These are phyloP conservation scores for Ancistrus triradiatus DNA, from an alignment of 2,113 vertebrate species.

Conservation along the genomic window DNA sequence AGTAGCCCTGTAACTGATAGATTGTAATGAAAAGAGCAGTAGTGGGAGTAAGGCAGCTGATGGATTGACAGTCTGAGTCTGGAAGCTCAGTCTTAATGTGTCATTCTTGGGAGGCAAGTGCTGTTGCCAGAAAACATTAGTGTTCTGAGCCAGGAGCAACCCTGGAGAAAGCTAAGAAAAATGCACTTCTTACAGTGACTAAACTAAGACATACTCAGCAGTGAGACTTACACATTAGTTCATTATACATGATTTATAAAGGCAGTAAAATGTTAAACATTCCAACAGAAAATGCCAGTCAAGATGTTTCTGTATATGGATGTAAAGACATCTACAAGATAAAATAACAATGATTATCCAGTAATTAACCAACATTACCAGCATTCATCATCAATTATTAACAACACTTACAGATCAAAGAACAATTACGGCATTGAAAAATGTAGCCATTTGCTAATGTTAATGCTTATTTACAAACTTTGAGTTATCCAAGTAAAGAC, in stretches of 20 bases:
- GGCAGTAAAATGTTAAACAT: too few relatives aligned
- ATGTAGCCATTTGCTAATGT: too few relatives aligned
- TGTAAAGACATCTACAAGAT: too few relatives aligned
- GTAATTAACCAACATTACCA: too few relatives aligned
- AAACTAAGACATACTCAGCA: constrained; percentile 10
- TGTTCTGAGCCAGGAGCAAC: constrained; percentile 32
- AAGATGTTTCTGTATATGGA: too few relatives aligned
- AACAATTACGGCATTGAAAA: too few relatives aligned
- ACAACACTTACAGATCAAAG: too few relatives aligned
- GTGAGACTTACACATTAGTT: neutral
- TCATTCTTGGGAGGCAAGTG: constrained; percentile 27
- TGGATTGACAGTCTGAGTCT: constrained; percentile 7
- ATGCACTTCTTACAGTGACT: constrained; percentile 20
- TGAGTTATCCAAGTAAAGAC: too few relatives aligned
- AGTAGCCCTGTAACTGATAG: neutral
- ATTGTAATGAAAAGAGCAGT: constrained; percentile 7
- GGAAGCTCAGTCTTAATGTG: constrained; percentile 27
- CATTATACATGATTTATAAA: neutral
- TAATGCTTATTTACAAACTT: too few relatives aligned
- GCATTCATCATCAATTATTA: too few relatives aligned
- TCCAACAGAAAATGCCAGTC: too few relatives aligned
- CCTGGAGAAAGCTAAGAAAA: constrained; percentile 26
- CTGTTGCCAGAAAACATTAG: constrained; percentile 24
- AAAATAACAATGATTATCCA: too few relatives aligned
- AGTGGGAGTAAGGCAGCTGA: neutral